Evolutionary conservation across 1,140 invertebrate genomes (phyloP), one percentile per base, ranked within the genome.

Genomic region (Drosophila littoralis): DNA sequence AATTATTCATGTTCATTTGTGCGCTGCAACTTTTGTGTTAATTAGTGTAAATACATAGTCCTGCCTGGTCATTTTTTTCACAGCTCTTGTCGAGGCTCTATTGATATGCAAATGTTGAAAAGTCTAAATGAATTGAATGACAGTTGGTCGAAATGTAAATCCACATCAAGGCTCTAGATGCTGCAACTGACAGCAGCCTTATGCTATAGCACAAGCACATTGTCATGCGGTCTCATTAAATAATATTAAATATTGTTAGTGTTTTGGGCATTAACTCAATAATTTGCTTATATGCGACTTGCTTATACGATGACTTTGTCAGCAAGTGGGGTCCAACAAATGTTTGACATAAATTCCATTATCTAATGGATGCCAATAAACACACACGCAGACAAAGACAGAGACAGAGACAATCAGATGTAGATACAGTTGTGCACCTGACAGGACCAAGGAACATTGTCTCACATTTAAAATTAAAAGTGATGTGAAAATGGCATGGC

Each of bases 301-400:
- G 22, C 22, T 28, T 28, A 28, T 28, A 4, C 22, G 38, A n/a
- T 43, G 42, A 48, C 13, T 57, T 65, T 65, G 69, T 48, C 33
- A 38, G 36, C 22, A 48, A 33, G 66, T 45, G 58, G 48, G 74
- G 71, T 61, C 43, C 35, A 48, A 72, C 65, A 77, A 86, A 73
- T 82, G 61, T 51, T 75, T 75, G 70, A 58, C 83, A 81, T 89
- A 86, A 86, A 86, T 88, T 86, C 76, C 76, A 74, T 79, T 86
- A 88, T 86, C 80, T 88, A 83, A 86, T 88, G 77, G 83, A 83
- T 79, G 83, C 83, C 83, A 88, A 86, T 86, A 88, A 83, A 88
- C 6, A 40, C 38, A 32, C 22, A 51, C 8, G 10, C 63, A 22
- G 40, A 22, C 42, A 36, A 9, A n/a, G 8, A 55, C 54, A 13